Evolutionary conservation across 2,888 invertebrate genomes (phyloP).

Genomic region (Fabriciana adippe): DNA sequence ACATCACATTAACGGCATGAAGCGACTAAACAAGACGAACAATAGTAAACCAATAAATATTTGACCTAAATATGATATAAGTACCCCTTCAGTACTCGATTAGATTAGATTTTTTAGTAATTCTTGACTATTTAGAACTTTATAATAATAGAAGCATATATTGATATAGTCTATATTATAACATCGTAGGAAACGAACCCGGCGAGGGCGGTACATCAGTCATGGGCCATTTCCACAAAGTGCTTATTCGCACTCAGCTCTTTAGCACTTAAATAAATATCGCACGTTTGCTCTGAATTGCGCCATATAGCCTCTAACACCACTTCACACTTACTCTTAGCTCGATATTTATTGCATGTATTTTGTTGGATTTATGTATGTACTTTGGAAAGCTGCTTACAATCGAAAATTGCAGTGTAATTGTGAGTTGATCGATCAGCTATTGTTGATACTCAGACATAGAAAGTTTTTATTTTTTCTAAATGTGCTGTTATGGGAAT

Average conservation of each 20-base stretch:
- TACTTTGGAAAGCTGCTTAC: slow-evolving; percentile 37
- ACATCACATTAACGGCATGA: too few species aligned
- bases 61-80: too few species aligned
- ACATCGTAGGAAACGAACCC: slow-evolving; percentile 12
- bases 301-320: slow-evolving; percentile 72
- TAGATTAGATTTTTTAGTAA: too few species aligned
- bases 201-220: slow-evolving; percentile 60
- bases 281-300: slow-evolving; percentile 74
- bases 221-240: slow-evolving; percentile 70
- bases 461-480: too few species aligned
- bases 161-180: slow-evolving; percentile 2
- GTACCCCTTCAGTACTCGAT: too few species aligned
- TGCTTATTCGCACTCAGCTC: slow-evolving; percentile 58
- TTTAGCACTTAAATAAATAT: slow-evolving; percentile 77
- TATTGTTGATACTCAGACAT: not conserved
- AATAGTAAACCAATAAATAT: too few species aligned
- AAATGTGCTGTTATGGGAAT: too few species aligned
- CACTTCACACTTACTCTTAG: slow-evolving; percentile 73
- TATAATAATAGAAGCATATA: not conserved
- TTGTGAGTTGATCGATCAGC: not conserved
- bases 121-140: not conserved
- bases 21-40: too few species aligned
- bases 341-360: slow-evolving; percentile 58
- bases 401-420: slow-evolving; percentile 12
- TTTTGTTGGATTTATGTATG: slow-evolving; percentile 60